phyloP scores from a whole-genome alignment of 2,797 vertebrate species.

The Sus cebifrons region DNA sequence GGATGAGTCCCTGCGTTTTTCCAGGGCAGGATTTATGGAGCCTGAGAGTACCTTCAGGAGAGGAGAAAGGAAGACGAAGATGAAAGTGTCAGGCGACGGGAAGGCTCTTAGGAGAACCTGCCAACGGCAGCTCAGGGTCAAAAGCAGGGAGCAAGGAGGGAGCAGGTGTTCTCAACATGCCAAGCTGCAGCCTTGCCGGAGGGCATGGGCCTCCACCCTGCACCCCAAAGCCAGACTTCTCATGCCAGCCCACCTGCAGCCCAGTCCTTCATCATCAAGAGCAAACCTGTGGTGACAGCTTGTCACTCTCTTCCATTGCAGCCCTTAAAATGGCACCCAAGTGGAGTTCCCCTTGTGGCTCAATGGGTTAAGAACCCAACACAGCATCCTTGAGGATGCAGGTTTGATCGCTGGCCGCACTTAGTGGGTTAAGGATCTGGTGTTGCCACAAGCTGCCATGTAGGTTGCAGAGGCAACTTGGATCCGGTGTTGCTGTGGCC shows the following conservation, averaged over 20 bases:
- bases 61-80: constrained; percentile 1
- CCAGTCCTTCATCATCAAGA: accelerated
- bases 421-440: too few species aligned
- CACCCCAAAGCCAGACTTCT: accelerated
- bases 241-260: accelerated
- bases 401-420: too few species aligned
- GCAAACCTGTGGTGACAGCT: too few species aligned
- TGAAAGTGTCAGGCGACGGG: not conserved
- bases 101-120: not conserved
- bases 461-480: too few species aligned
- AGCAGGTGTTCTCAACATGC: not conserved
- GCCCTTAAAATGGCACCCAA: not conserved
- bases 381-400: too few species aligned
- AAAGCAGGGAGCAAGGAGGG: not conserved
- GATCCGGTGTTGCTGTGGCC: too few species aligned
- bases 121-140: not conserved
- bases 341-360: too few species aligned
- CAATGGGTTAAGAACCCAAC: too few species aligned
- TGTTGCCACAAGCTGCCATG: too few species aligned
- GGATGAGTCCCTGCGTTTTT: constrained; percentile 78
- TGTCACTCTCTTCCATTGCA: accelerated
- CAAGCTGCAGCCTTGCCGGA: accelerated
- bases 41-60: constrained; percentile 75
- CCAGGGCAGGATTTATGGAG: constrained; percentile 80
- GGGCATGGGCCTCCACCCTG: accelerated